Percentiles rank a stretch among this genome's conserved stretches.
phyloP scores from a whole-genome alignment of 23 tunicate species.

The Clavelina lepadiformis region DNA sequence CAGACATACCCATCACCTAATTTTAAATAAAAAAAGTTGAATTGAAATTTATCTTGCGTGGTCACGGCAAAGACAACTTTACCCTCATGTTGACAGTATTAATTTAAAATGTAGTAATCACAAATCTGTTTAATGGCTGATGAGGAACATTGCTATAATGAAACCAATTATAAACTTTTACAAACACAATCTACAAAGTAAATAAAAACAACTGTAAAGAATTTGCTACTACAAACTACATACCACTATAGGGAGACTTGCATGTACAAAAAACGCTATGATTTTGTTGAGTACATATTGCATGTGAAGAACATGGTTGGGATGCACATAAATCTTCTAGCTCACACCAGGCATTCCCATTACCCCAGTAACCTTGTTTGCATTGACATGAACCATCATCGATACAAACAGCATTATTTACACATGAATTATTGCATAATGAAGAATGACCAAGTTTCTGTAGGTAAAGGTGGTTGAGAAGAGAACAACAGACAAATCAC shows the following conservation, averaged over 20 bases:
- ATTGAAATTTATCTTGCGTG: too few relatives aligned
- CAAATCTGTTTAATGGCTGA: too few relatives aligned
- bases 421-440: constrained; percentile 40
- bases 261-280: constrained; percentile 47
- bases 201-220: too few relatives aligned
- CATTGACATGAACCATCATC: constrained; percentile 49
- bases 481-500: too few relatives aligned
- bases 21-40: too few relatives aligned
- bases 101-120: too few relatives aligned
- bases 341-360: constrained; percentile 31
- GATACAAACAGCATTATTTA: constrained; percentile 54
- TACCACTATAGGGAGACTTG: constrained; percentile 48
- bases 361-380: constrained; percentile 61
- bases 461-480: neutral
- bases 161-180: too few relatives aligned
- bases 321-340: constrained; percentile 41
- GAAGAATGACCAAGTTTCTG: constrained; percentile 32
- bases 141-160: too few relatives aligned
- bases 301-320: constrained; percentile 66
- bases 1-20: constrained; percentile 86
- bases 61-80: too few relatives aligned
- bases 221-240: constrained; percentile 5
- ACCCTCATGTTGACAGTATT: too few relatives aligned
- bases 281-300: constrained; percentile 22
- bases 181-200: too few relatives aligned